Percentiles rank a stretch among this genome's conserved stretches.
Evolutionary conservation across 2,797 vertebrate genomes (phyloP).

Genomic region (Alexandromys oeconomus): DNA sequence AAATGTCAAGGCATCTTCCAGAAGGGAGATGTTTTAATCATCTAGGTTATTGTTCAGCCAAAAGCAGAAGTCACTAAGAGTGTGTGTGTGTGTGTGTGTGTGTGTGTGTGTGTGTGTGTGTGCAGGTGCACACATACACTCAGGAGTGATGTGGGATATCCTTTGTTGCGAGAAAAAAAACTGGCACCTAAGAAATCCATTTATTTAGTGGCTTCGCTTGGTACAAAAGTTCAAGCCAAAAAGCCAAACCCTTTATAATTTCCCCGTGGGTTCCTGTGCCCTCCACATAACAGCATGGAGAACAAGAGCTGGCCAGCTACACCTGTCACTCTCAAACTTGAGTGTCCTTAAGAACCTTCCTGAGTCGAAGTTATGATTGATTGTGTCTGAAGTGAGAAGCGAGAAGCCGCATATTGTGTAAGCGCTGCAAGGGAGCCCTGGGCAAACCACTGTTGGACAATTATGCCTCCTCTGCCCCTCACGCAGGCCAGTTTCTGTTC

Average conservation of each 20-base stretch:
- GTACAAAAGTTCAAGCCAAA: conserved; percentile 47
- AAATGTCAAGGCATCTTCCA: conserved; percentile 32
- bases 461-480: not conserved
- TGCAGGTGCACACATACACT: not conserved
- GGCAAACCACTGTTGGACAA: not conserved
- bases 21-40: not conserved
- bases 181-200: conserved; percentile 15
- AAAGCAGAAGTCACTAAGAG: not conserved
- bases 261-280: not conserved
- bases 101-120: too few relatives aligned
- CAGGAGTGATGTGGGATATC: too few relatives aligned
- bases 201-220: not conserved
- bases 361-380: conserved; percentile 3
- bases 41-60: not conserved
- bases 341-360: not conserved
- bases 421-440: not conserved
- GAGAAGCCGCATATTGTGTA: not conserved
- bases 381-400: not conserved
- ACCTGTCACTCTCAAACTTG: not conserved
- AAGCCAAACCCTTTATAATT: not conserved
- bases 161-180: not conserved
- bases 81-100: not conserved
- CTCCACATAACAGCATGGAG: not conserved
- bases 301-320: not conserved
- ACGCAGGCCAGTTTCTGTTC: not conserved